Evolutionary conservation across 2,888 invertebrate genomes (phyloP).

Genomic region (Nebria brevicollis): DNA sequence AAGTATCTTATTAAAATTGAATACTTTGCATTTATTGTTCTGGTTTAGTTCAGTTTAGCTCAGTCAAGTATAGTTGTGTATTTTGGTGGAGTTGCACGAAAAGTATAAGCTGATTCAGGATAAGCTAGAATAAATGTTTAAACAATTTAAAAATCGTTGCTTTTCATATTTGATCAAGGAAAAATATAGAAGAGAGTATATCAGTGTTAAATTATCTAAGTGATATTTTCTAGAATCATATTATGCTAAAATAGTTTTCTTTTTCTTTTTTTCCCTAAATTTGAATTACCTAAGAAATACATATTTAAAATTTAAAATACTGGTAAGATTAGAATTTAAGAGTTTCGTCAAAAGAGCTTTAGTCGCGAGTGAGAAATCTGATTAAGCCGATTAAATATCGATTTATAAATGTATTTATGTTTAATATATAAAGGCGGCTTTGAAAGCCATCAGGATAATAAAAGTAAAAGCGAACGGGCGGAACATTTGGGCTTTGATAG

Average conservation of each 20-base stretch:
- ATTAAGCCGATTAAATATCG: neutral
- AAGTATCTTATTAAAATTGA: too few relatives aligned
- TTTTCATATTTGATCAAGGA: neutral
- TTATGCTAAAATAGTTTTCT: constrained; percentile 32
- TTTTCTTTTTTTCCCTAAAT: constrained; percentile 27
- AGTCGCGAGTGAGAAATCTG: neutral
- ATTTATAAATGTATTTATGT: neutral
- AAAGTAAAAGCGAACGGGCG: neutral
- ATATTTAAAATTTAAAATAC: constrained; percentile 36
- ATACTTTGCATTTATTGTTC: too few relatives aligned
- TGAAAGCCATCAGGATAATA: neutral
- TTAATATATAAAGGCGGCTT: neutral
- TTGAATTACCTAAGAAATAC: constrained; percentile 41
- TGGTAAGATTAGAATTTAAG: constrained; percentile 31
- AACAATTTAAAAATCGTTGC: too few relatives aligned
- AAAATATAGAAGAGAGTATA: constrained; percentile 26
- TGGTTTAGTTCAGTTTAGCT: too few relatives aligned
- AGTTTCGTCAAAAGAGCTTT: neutral
- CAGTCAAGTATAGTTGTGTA: too few relatives aligned
- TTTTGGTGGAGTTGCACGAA: too few relatives aligned
- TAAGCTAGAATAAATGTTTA: too few relatives aligned
- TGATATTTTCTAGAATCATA: constrained; percentile 41
- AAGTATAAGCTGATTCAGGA: too few relatives aligned
- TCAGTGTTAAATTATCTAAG: constrained; percentile 44
- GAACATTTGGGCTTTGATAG: neutral